Evolutionary conservation across 2,888 invertebrate genomes (phyloP).

Genomic region (Rutpela maculata): DNA sequence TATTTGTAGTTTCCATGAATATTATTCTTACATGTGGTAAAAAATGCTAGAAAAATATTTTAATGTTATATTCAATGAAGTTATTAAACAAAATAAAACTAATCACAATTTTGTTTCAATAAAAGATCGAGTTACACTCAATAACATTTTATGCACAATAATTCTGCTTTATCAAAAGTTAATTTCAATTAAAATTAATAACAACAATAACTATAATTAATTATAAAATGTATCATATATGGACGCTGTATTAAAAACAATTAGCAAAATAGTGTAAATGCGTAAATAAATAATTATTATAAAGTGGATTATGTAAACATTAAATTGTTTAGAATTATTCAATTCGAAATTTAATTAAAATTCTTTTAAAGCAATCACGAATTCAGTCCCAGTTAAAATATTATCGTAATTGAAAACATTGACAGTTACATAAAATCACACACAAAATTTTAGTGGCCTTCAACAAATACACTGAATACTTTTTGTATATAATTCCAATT

Average conservation of each 20-base stretch:
- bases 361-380: background rate
- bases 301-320: background rate
- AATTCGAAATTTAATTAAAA: conserved; percentile 18
- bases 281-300: background rate
- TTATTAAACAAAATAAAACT: no score
- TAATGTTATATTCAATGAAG: no score
- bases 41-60: no score
- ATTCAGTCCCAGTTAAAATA: background rate
- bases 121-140: background rate
- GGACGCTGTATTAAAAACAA: background rate
- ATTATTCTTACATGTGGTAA: no score
- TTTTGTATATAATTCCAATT: no score
- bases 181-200: background rate
- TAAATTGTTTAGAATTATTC: conserved; percentile 14
- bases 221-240: background rate
- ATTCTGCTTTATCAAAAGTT: background rate
- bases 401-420: background rate
- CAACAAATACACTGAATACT: no score
- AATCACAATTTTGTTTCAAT: no score
- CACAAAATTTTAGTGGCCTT: background rate
- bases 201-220: background rate
- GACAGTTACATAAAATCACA: background rate
- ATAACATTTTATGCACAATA: background rate
- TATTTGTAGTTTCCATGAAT: no score
- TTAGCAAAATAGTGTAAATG: conserved; percentile 4